Evolutionary conservation across 2,888 invertebrate species (phyloP), one percentile per base, ranked within the genome.

Genomic region (Eupeodes latifasciatus): DNA sequence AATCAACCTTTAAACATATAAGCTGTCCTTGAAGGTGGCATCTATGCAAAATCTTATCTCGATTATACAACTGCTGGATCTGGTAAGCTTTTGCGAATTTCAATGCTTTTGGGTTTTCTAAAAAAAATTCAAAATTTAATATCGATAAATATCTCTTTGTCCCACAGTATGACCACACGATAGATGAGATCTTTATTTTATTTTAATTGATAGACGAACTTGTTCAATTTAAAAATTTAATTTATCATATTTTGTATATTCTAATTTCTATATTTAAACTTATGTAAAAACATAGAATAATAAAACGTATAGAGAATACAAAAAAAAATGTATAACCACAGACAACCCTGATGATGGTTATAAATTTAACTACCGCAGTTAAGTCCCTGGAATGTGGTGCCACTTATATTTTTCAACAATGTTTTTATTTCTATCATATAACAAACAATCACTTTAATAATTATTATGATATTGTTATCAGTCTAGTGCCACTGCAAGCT

Each of bases 381-480:
- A 19, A 80, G 64, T 71, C 69, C 47, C 3, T 82, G 85, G 85
- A 86, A 83, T 86, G 82, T 71, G 82, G 79, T 74, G 75, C 85
- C 78, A 82, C 67, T 86, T 86, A 81, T 59, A 81, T 59, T 59
- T 34, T 44, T 51, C 72, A 51, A 40, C 40, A 40, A 7, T 5
- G 27, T 69, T 66, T 64, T 67, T 67, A 27, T 64, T 72, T 72
- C 59, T 82, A 78, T 86, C 85, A 86, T 86, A 78, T 82, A 82
- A 82, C 82, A 66, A 74, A 49, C 76, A 86, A 83, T 86, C 74
- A 83, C 44, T 83, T 83, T 86, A 83, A 83, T 86, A 40, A 40
- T 27, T 27, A 27, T 27, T 36, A 34, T 59, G 27, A 27, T 86
- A 64, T 64, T 44, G 81, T 85, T 85, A 85, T 81, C 81, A 86